Evolutionary conservation across 2,888 invertebrate genomes (phyloP).

Genomic region (Strigamia maritima): DNA sequence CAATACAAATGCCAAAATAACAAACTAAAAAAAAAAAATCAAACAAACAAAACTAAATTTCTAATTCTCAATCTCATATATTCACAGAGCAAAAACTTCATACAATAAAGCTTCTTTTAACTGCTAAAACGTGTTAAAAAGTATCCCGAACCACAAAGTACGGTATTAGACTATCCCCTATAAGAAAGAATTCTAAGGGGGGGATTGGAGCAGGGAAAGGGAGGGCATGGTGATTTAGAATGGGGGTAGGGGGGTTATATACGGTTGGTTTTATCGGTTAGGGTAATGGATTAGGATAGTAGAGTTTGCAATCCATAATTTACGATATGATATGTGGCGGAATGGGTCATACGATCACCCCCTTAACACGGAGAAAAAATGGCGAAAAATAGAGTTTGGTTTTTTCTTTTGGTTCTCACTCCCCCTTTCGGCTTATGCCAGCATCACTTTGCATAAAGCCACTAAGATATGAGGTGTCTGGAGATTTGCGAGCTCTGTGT

Average conservation of each 20-base stretch:
- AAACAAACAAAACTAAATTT: too few species aligned
- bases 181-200: constrained; percentile 20
- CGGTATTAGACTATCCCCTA: not conserved
- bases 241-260: not conserved
- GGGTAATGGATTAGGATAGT: constrained; percentile 34
- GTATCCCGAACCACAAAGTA: not conserved
- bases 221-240: not conserved
- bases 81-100: too few species aligned
- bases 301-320: constrained; percentile 29
- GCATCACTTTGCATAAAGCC: constrained; percentile 6
- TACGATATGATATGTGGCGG: constrained; percentile 13
- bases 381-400: not conserved
- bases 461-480: not conserved
- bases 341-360: constrained; percentile 9
- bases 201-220: not conserved
- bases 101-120: too few species aligned
- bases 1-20: too few species aligned
- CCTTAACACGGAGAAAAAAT: not conserved
- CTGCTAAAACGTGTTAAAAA: too few species aligned
- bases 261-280: constrained; percentile 19
- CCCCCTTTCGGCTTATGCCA: constrained; percentile 1
- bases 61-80: too few species aligned
- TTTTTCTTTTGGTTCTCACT: not conserved
- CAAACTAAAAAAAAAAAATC: too few species aligned
- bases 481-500: constrained; percentile 3